Base-by-base conservation (phyloP, 2,888 invertebrate genomes). In the Trichogramma dendrolimi region DNA sequence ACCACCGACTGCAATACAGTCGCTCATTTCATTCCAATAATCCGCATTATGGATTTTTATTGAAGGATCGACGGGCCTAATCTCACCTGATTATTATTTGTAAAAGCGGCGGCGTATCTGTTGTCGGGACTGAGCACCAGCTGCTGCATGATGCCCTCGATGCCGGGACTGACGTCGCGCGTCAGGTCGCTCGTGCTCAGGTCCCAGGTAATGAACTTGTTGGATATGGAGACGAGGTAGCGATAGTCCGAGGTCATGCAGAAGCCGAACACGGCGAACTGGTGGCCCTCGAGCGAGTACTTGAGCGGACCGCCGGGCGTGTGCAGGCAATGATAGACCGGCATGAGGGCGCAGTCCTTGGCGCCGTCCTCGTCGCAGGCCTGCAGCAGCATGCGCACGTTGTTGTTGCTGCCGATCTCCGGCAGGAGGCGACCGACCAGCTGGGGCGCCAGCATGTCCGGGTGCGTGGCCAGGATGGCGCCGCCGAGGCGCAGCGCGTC, bases 271-370 rank as follows among this genome's bases (percentile, higher is more conserved):
- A 96, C 94, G 0, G 97, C 98, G 75, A 98, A 99, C 75, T 95
- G 96, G 79, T 99, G 98, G 0, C 97, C 98, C 82, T 98, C 98
- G 51, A 98, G 80, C 0, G 97, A 97, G 76, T 96, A 98, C 90
- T 98, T 97, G 5, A 98, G 81, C 0, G 98, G 98, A 2, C 98
- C 98, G 51, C 98, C 98, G n/a, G 98, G 98, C 1, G 98, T 97
- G 76, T 98, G 97, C 66, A 97, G 82, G 72, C 96, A 97, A 77
- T 98, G 97, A 79, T 96, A 96, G 0, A 93, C 86, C 0, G 98
- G 97, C 69, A 96, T 83, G 56, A 98, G 79, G 0, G 96, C 91
- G 71, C 96, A 96, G 73, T 96, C 89, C 54, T 87, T 86, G 43
- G 92, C 89, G 0, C 97, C 97, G 73, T 91, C 89, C 27, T 85